Percentiles rank a stretch among this genome's conserved stretches.
These are phyloP conservation scores for Dynastes grantii DNA, from an alignment of 2,888 invertebrate genomes.

Conservation along the genomic window DNA sequence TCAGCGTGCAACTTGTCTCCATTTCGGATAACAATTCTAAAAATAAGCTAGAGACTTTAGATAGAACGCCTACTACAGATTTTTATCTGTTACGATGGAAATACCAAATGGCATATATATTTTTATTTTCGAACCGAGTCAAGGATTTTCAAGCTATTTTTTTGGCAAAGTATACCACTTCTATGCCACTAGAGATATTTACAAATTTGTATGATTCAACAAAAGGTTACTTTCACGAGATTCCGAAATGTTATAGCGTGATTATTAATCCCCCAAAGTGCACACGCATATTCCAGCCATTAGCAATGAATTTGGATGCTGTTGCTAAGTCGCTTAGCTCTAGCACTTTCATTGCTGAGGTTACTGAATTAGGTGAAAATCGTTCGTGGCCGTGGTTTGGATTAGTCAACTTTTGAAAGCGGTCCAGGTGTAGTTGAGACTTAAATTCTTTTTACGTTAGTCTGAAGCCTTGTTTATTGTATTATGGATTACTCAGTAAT, in stretches of 20 bases:
- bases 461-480: no score
- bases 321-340: not conserved
- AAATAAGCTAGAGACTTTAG: not conserved
- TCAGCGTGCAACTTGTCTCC: not conserved
- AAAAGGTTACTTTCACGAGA: conserved; percentile 20
- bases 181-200: conserved; percentile 10
- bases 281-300: not conserved
- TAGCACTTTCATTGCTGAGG: not conserved
- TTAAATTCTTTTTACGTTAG: conserved; percentile 22
- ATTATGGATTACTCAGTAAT: no score
- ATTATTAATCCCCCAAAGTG: not conserved
- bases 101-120: conserved; percentile 19
- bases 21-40: not conserved
- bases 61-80: not conserved
- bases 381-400: not conserved
- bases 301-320: not conserved
- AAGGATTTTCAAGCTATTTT: conserved; percentile 22
- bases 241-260: conserved; percentile 12
- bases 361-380: conserved; percentile 11
- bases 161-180: conserved; percentile 26
- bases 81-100: not conserved
- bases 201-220: conserved; percentile 25
- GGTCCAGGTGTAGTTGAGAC: conserved; percentile 12
- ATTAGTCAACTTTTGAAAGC: conserved; percentile 7
- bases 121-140: conserved; percentile 38